Percentiles rank a stretch among this genome's conserved stretches.
Evolutionary conservation across 2,888 invertebrate genomes (phyloP).

Genomic region (Drepana falcataria): DNA sequence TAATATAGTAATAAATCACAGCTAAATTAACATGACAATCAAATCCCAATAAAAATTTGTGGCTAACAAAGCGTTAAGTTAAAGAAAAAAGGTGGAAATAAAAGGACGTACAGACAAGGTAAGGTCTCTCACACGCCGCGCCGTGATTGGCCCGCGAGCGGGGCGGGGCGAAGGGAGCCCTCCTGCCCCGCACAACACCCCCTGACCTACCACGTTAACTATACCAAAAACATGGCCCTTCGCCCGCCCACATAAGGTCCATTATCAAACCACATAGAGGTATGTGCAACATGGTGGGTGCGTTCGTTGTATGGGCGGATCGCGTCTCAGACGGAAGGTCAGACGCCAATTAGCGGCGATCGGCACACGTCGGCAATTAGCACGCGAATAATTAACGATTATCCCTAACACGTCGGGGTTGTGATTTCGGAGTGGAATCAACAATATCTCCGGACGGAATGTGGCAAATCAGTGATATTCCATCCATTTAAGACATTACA

Average conservation of each 20-base stretch:
- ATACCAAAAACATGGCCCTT: conserved; percentile 45
- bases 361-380: conserved; percentile 58
- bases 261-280: conserved; percentile 29
- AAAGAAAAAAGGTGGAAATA: conserved; percentile 26
- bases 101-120: conserved; percentile 73
- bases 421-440: conserved; percentile 9
- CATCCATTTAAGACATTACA: too few relatives aligned
- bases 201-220: conserved; percentile 55
- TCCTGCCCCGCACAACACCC: conserved; percentile 61
- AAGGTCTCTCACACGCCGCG: conserved; percentile 55
- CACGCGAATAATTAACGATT: conserved; percentile 46
- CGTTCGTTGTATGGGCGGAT: conserved; percentile 75
- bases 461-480: too few relatives aligned
- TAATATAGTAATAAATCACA: conserved; percentile 12
- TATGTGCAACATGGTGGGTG: conserved; percentile 40
- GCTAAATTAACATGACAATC: conserved; percentile 11
- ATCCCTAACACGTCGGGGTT: conserved; percentile 21
- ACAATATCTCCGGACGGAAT: too few relatives aligned
- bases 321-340: conserved; percentile 49
- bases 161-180: conserved; percentile 65
- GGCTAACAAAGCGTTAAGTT: conserved; percentile 11
- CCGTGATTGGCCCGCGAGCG: conserved; percentile 61
- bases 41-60: conserved; percentile 19
- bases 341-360: conserved; percentile 72
- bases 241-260: conserved; percentile 29